phyloP scores from a whole-genome alignment of 1,140 invertebrate genomes.

The Sitobion miscanthi region DNA sequence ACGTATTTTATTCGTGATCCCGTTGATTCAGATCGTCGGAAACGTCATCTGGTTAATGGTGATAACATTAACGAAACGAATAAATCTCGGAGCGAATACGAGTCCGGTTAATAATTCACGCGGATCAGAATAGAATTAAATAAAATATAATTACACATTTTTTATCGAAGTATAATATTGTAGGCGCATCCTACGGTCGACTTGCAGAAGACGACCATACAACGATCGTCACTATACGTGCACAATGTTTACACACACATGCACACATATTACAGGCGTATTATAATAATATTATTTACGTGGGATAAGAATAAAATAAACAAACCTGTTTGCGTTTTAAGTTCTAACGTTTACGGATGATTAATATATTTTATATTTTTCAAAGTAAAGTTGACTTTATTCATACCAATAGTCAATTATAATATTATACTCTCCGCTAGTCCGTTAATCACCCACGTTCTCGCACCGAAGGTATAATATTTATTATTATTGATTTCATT shows the following conservation, averaged over 20 bases:
- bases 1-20: not conserved
- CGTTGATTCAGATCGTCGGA: not conserved
- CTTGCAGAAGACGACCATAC: not conserved
- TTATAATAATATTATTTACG: not conserved
- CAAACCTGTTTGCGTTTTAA: not conserved
- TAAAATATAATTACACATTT: not conserved
- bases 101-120: not conserved
- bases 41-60: not conserved
- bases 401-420: not conserved
- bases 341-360: not conserved
- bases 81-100: not conserved
- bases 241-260: not conserved
- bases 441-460: not conserved
- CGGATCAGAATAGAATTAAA: not conserved
- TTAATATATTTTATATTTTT: conserved; percentile 5
- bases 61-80: not conserved
- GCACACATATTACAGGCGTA: not conserved
- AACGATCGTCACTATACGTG: not conserved
- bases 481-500: not conserved
- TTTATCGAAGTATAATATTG: not conserved
- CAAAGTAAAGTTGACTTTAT: not conserved
- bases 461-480: not conserved
- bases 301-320: not conserved
- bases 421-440: not conserved
- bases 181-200: not conserved